Base-by-base conservation (phyloP, 2,797 vertebrate species). In the Chaenodraco wilsoni region DNA sequence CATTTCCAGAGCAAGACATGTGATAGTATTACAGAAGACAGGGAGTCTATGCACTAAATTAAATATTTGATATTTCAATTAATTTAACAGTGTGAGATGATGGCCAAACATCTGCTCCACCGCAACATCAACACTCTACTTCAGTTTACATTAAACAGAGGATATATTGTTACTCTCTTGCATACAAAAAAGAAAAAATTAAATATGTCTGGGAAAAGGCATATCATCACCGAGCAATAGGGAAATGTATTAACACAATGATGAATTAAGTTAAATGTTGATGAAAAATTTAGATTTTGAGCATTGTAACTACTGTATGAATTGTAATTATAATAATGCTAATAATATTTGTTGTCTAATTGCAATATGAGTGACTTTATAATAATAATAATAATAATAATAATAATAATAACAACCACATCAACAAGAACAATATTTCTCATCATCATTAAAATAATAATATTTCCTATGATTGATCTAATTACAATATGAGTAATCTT, bases 11-110 rank as follows among this genome's bases (percentile, higher is more conserved):
- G 23, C 0, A 11, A 12, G 14, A 45, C 7, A 46, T 9, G 17
- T 9, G 11, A 37, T 56, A 13, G 31, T 46, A 23, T 17, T 27
- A 54, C 33, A 19, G 9, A 48, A 13, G 0, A 13, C 3, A 41
- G 7, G 17, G 19, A 4, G 54, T 69, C 23, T 66, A 49, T 50
- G 27, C 16, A 0, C 19, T 19, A 31, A 11, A 65, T 37, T 41
- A 62, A 15, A 78, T 61, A 43, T 33, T 40, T 49, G 12, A 65
- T 33, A 52, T 76, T 74, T 56, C 9, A 51, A 16, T 65, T 59
- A 66, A 70, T 40, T 60, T 1, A 48, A 43, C 63, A 43, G 16
- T 16, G 23, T 33, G 21, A 31, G 11, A 69, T 60, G n/a, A 55
- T 44, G 14, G 21, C 27, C 17, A 44, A 37, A 31, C 52, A 46